These are phyloP conservation scores for Sylvilagus bachmani DNA, from an alignment of 2,113 vertebrate species.

Conservation along the genomic window DNA sequence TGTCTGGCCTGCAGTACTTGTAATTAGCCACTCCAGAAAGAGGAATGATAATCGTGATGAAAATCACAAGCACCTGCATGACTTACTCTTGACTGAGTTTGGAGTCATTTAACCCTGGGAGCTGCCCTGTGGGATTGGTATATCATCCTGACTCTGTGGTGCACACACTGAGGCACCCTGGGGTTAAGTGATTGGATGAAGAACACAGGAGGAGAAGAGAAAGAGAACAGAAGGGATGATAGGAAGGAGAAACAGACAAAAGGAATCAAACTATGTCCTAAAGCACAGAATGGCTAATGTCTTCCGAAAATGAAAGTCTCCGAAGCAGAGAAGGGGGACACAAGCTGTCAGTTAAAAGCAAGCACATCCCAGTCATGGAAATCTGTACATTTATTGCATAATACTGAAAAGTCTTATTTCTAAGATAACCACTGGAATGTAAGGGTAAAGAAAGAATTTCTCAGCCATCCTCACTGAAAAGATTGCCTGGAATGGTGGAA, in stretches of 20 bases:
- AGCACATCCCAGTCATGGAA: background rate
- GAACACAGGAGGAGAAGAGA: background rate
- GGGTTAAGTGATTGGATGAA: background rate
- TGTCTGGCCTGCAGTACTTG: background rate
- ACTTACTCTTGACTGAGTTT: background rate
- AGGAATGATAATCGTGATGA: background rate
- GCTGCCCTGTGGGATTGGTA: too few relatives aligned
- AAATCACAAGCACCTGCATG: background rate
- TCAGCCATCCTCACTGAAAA: background rate
- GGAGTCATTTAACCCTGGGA: background rate
- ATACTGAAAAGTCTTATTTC: constrained; percentile 27
- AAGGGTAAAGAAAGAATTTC: background rate
- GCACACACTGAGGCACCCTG: background rate
- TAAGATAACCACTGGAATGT: background rate
- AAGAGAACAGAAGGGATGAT: background rate
- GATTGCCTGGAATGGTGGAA: background rate
- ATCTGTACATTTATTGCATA: background rate
- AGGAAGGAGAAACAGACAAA: background rate
- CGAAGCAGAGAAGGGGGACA: constrained; percentile 1
- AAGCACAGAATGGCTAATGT: background rate
- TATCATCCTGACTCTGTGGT: background rate
- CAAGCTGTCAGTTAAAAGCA: background rate
- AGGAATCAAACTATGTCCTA: background rate
- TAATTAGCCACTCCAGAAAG: background rate
- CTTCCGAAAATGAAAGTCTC: background rate